Conservation (phyloP, 2,888 invertebrate genomes). For the Trachelus tabidus region DNA sequence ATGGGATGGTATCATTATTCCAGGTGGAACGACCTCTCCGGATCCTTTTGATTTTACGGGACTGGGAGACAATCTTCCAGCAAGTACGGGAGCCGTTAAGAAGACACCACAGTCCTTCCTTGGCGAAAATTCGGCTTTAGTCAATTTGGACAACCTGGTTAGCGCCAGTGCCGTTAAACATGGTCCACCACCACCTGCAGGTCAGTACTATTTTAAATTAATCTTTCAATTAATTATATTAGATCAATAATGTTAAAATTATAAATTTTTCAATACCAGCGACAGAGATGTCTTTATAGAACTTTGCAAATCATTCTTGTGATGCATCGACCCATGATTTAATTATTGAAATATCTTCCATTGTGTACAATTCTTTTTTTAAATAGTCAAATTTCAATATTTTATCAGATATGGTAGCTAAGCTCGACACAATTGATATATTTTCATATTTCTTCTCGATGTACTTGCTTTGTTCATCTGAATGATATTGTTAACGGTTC, state of each 20-base stretch:
- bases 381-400: background rate
- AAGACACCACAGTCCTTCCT: slow-evolving; percentile 97
- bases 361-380: background rate
- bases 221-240: slow-evolving; percentile 30
- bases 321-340: background rate
- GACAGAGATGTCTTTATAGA: background rate
- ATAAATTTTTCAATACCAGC: background rate
- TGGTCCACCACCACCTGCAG: slow-evolving; percentile 66
- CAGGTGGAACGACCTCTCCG: slow-evolving; percentile 64
- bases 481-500: background rate
- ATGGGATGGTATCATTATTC: slow-evolving; percentile 15
- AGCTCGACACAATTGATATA: background rate
- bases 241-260: background rate
- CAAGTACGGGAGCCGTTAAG: slow-evolving; percentile 73
- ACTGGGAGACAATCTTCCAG: slow-evolving; percentile 70
- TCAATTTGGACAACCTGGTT: slow-evolving; percentile 97
- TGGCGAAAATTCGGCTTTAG: slow-evolving; percentile 95
- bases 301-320: background rate
- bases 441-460: background rate
- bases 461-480: background rate
- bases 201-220: slow-evolving; percentile 52
- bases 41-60: slow-evolving; percentile 80
- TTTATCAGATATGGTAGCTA: background rate
- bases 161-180: slow-evolving; percentile 67
- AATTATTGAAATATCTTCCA: background rate